Evolutionary conservation across 2,888 invertebrate species (phyloP).

Genomic region (Panzeria rudis): DNA sequence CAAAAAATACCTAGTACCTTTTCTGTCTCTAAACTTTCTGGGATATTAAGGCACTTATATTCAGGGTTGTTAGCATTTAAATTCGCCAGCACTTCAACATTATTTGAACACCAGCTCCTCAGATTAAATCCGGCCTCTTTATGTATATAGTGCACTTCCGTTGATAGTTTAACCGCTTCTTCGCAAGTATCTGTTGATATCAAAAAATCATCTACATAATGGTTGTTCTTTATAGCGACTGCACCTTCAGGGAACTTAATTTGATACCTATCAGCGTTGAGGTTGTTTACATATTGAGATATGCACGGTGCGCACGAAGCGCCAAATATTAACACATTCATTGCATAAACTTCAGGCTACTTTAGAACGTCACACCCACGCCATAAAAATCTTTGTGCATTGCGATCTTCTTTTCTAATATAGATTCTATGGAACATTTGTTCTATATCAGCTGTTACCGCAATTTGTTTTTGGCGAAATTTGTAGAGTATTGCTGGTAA

Average conservation of each 20-base stretch:
- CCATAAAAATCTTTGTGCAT: conserved; percentile 20
- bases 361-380: conserved; percentile 18
- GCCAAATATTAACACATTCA: conserved; percentile 49
- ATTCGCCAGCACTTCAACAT: neutral
- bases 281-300: conserved; percentile 52
- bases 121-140: no score
- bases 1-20: conserved; percentile 56
- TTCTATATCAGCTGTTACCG: no score
- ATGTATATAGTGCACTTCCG: no score
- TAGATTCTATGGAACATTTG: no score
- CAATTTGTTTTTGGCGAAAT: no score
- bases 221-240: no score
- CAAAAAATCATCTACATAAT: no score
- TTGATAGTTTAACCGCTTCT: no score
- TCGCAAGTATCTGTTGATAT: no score
- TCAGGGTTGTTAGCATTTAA: neutral
- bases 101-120: conserved; percentile 27
- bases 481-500: conserved; percentile 40
- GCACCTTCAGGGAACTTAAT: no score
- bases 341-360: conserved; percentile 41
- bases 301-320: conserved; percentile 41
- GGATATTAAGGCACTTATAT: neutral
- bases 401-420: no score
- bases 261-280: conserved; percentile 41
- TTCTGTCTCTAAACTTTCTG: conserved; percentile 16